These are phyloP conservation scores for Cheiracanthium punctorium DNA, from an alignment of 2,888 invertebrate genomes.

Conservation along the genomic window DNA sequence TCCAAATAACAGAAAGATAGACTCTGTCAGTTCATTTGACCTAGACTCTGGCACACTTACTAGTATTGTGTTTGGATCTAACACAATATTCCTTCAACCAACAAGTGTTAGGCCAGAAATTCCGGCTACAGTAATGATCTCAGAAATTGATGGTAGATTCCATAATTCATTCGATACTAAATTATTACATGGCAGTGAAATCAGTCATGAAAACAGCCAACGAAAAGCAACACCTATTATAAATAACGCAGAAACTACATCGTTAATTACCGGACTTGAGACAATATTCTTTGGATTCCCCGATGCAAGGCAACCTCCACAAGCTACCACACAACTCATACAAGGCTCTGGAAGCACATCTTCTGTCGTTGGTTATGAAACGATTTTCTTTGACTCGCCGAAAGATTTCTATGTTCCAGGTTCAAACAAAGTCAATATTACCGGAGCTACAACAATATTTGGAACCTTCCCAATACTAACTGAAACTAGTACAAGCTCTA, in stretches of 20 bases:
- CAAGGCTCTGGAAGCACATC: conserved; percentile 50
- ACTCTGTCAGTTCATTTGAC: background rate
- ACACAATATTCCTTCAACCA: conserved; percentile 54
- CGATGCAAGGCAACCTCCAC: conserved; percentile 58
- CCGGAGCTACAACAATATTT: conserved; percentile 73
- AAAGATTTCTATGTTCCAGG: conserved; percentile 42
- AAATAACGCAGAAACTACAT: conserved; percentile 42
- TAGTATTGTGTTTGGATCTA: conserved; percentile 45
- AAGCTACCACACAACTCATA: conserved; percentile 29
- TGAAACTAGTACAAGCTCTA: background rate
- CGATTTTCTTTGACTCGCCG: conserved; percentile 68
- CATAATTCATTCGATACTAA: conserved; percentile 15
- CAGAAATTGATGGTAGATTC: conserved; percentile 42
- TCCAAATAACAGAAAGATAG: conserved; percentile 14
- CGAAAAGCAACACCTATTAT: conserved; percentile 47
- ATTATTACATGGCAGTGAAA: conserved; percentile 37
- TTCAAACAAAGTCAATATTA: conserved; percentile 71
- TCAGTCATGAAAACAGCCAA: conserved; percentile 11
- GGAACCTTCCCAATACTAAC: conserved; percentile 58
- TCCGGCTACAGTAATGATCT: conserved; percentile 31
- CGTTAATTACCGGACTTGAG: conserved; percentile 66
- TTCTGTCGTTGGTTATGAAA: conserved; percentile 55
- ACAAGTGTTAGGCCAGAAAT: conserved; percentile 8
- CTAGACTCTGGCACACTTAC: conserved; percentile 3
- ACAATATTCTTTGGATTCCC: conserved; percentile 70